These are phyloP conservation scores for Druceiella hillmani DNA, from an alignment of 2,888 invertebrate species.

Conservation along the genomic window DNA sequence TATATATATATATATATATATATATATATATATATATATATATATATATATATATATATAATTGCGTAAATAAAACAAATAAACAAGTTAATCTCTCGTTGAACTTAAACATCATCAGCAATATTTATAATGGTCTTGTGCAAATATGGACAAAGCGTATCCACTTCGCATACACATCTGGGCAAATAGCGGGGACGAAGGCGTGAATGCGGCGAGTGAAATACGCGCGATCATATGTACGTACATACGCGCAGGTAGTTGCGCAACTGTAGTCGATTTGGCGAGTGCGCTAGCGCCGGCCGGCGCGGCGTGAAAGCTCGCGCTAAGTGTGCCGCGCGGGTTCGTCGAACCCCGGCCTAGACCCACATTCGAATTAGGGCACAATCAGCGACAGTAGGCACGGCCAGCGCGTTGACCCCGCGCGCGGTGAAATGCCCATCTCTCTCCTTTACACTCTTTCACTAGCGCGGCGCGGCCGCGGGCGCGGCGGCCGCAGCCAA, in stretches of 20 bases:
- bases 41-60: constrained; percentile 1
- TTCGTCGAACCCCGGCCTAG: constrained; percentile 54
- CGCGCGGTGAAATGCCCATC: constrained; percentile 51
- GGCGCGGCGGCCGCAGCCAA: constrained; percentile 15
- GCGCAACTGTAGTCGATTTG: too few relatives aligned
- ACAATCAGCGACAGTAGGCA: constrained; percentile 52
- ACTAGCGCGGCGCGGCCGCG: constrained; percentile 35
- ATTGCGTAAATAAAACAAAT: neutral
- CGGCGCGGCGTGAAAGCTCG: constrained; percentile 48
- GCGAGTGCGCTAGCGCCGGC: constrained; percentile 23
- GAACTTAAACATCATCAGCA: too few relatives aligned
- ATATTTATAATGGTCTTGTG: too few relatives aligned
- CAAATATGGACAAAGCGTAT: too few relatives aligned
- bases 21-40: constrained; percentile 1
- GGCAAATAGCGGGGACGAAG: too few relatives aligned
- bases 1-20: constrained; percentile 1
- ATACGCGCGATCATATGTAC: too few relatives aligned
- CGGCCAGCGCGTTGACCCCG: constrained; percentile 40
- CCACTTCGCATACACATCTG: too few relatives aligned
- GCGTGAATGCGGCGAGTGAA: too few relatives aligned
- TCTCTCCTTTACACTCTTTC: constrained; percentile 51
- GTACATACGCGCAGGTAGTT: too few relatives aligned
- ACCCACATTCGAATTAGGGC: constrained; percentile 52
- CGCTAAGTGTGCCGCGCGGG: constrained; percentile 49
- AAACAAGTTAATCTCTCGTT: too few relatives aligned